Percentiles rank a stretch among this genome's conserved stretches.
Evolutionary conservation across 2,797 vertebrate species (phyloP).

Genomic region (Labroides dimidiatus): DNA sequence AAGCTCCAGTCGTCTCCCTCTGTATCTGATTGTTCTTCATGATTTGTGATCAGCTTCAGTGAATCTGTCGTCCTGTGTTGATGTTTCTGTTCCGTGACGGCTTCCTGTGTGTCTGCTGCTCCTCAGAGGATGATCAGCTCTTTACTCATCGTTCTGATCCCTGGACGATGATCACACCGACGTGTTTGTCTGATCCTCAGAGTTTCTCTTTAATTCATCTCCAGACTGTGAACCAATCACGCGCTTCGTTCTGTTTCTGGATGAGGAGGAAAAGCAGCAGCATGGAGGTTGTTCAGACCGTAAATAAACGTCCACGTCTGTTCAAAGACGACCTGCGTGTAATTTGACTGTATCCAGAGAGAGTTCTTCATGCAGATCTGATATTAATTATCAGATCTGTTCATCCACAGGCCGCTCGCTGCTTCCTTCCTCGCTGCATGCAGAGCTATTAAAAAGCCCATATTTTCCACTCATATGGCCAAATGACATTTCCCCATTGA

Average conservation of each 20-base stretch:
- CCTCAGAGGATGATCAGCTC: background rate
- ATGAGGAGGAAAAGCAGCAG: background rate
- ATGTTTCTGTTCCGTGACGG: too few relatives aligned
- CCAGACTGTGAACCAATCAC: background rate
- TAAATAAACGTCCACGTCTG: background rate
- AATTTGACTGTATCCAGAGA: conserved; percentile 11
- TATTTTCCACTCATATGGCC: conserved; percentile 54
- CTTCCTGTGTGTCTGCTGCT: background rate
- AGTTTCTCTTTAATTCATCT: background rate
- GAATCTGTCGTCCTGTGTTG: too few relatives aligned
- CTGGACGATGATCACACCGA: background rate
- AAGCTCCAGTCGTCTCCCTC: too few relatives aligned
- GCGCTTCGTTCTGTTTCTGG: background rate
- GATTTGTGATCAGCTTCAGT: too few relatives aligned
- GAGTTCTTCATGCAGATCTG: conserved; percentile 10
- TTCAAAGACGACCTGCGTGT: conserved; percentile 11
- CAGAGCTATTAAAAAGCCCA: conserved; percentile 39
- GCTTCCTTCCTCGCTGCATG: conserved; percentile 23
- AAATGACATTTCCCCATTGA: conserved; percentile 47
- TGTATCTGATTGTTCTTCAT: too few relatives aligned
- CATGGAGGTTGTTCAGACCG: background rate
- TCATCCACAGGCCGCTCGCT: conserved; percentile 13
- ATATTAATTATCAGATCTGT: conserved; percentile 39
- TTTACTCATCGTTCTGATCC: background rate
- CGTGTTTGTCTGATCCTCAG: background rate